Evolutionary conservation across 2,113 vertebrate species (phyloP).

Genomic region (Corythornis vintsioides): DNA sequence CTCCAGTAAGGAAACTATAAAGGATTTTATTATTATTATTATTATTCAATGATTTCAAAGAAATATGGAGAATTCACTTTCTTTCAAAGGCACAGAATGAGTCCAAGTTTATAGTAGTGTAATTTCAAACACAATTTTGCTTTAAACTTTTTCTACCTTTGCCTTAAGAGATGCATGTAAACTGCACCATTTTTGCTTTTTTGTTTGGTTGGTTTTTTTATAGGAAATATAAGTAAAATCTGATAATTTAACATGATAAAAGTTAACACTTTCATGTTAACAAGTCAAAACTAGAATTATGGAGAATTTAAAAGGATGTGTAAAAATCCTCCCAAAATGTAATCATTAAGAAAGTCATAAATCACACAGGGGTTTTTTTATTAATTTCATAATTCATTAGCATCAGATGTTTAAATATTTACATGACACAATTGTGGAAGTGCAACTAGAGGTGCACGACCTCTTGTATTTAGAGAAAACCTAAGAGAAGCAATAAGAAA

Average conservation of each 20-base stretch:
- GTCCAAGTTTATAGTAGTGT: background rate
- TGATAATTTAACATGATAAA: background rate
- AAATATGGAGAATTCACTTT: background rate
- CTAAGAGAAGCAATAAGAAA: background rate
- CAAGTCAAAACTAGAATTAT: background rate
- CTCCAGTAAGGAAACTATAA: background rate
- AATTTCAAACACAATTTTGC: background rate
- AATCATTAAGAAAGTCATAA: background rate
- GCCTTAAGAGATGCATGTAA: background rate
- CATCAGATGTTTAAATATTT: background rate
- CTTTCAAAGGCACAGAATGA: background rate
- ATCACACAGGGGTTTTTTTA: background rate
- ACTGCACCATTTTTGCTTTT: background rate
- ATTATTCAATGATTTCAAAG: background rate
- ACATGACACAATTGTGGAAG: background rate
- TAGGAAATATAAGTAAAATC: background rate
- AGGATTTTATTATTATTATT: background rate
- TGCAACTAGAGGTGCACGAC: background rate
- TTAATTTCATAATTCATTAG: slow-evolving; percentile 46
- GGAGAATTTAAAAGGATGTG: background rate
- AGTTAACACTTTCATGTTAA: background rate
- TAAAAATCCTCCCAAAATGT: background rate
- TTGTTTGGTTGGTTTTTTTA: background rate
- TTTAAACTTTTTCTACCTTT: background rate
- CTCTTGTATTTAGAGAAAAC: background rate